Evolutionary conservation across 2,797 vertebrate species (phyloP).

Genomic region (Chromobotia macracanthus): DNA sequence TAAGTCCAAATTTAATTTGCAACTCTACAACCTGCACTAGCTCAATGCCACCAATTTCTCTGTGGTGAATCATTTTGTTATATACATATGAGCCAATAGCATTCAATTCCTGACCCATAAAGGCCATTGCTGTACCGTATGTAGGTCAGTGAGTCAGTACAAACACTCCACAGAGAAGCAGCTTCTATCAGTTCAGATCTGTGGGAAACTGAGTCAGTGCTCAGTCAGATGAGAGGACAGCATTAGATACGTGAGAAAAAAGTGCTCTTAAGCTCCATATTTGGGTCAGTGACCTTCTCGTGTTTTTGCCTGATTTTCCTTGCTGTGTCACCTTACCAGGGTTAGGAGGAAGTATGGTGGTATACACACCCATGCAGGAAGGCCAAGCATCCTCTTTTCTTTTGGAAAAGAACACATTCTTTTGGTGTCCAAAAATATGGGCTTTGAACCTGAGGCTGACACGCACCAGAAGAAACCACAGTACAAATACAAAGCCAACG

Average conservation of each 20-base stretch:
- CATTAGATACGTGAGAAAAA: constrained; percentile 4
- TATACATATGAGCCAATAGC: background rate
- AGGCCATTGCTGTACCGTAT: constrained; percentile 39
- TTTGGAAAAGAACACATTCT: too few species aligned
- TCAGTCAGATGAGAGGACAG: constrained; percentile 30
- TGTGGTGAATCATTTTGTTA: constrained; percentile 6
- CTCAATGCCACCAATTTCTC: background rate
- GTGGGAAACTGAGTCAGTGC: constrained; percentile 45
- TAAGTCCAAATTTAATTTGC: background rate
- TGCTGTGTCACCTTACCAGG: constrained; percentile 26
- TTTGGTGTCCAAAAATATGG: constrained; percentile 3
- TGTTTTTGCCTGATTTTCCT: constrained; percentile 19
- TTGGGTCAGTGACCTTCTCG: constrained; percentile 42
- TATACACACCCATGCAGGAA: constrained; percentile 25
- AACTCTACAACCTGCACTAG: too few species aligned
- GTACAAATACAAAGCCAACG: background rate
- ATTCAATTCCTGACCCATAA: constrained; percentile 26
- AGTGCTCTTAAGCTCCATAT: constrained; percentile 22
- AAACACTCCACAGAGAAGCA: constrained; percentile 28
- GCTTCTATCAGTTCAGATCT: constrained; percentile 28
- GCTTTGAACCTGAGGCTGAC: background rate
- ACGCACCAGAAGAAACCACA: background rate
- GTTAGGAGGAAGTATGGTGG: constrained; percentile 18
- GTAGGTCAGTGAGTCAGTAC: constrained; percentile 55
- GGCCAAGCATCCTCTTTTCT: constrained; percentile 22